Conservation (phyloP, 2,797 vertebrate species). For the Ara ararauna region DNA sequence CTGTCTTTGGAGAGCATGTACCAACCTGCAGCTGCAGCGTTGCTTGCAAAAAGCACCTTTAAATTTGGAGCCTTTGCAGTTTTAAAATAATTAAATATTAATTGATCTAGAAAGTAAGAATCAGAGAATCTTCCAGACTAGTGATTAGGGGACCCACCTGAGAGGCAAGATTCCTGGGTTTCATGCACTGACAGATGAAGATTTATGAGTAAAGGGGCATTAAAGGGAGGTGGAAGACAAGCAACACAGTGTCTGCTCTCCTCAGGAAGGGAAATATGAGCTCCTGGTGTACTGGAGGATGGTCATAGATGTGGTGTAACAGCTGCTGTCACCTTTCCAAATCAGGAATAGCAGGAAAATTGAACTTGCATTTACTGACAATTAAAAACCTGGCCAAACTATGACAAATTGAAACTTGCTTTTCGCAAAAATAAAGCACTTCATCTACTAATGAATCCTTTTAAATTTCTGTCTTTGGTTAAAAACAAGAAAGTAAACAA, state of each 20-base stretch:
- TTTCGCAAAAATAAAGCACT: neutral
- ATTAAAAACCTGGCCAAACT: neutral
- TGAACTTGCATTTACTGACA: neutral
- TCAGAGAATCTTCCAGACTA: neutral
- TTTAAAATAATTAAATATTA: neutral
- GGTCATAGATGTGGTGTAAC: neutral
- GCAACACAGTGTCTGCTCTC: neutral
- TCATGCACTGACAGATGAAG: neutral
- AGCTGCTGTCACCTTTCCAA: neutral
- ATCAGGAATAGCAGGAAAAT: neutral
- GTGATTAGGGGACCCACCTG: neutral
- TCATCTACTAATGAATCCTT: neutral
- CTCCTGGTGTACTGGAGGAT: neutral
- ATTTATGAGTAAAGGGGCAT: neutral
- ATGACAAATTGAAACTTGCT: neutral
- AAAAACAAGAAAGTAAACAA: neutral
- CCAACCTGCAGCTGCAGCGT: neutral
- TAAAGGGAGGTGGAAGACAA: fast-evolving
- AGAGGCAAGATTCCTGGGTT: neutral
- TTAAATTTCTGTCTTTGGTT: neutral
- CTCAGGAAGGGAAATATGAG: neutral
- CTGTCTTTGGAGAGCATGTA: neutral
- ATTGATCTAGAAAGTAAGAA: neutral
- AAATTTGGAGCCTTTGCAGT: neutral
- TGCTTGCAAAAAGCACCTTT: neutral